These are phyloP conservation scores for Thyatira batis DNA, from an alignment of 2,888 invertebrate species.

Conservation along the genomic window DNA sequence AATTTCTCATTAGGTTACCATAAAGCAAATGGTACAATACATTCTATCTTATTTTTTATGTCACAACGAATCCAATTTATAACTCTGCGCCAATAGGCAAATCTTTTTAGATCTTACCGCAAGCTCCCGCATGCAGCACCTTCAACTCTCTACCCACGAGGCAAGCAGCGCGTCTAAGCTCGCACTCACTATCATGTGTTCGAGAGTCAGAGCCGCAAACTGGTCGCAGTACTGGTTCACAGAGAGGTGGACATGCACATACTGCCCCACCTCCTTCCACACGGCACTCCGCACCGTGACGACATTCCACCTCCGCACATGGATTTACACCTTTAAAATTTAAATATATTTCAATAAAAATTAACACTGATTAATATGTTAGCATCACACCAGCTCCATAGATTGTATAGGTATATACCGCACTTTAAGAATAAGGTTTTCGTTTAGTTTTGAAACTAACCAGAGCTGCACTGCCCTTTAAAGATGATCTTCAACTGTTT, in stretches of 20 bases:
- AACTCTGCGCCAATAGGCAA: background rate
- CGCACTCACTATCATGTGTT: slow-evolving; percentile 92
- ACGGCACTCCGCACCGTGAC: slow-evolving; percentile 90
- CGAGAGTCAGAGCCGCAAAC: slow-evolving; percentile 93
- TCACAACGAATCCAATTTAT: background rate
- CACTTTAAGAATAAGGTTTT: too few relatives aligned
- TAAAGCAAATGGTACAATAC: too few relatives aligned
- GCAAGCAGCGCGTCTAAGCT: slow-evolving; percentile 88
- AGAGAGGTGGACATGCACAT: slow-evolving; percentile 91
- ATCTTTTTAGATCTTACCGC: slow-evolving; percentile 50
- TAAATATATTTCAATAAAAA: background rate
- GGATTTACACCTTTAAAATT: slow-evolving; percentile 88
- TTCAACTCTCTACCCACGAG: slow-evolving; percentile 74
- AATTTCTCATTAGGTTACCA: too few relatives aligned
- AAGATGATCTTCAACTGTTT: slow-evolving; percentile 90
- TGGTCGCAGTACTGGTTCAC: slow-evolving; percentile 90
- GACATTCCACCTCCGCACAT: slow-evolving; percentile 90
- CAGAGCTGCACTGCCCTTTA: slow-evolving; percentile 91
- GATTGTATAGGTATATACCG: background rate
- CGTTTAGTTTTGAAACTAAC: slow-evolving; percentile 76
- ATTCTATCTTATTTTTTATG: background rate
- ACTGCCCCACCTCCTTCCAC: slow-evolving; percentile 90
- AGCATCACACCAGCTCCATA: background rate
- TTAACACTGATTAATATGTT: too few relatives aligned
- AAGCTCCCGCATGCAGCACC: slow-evolving; percentile 73